Base-by-base conservation (phyloP, 2,113 vertebrate genomes). In the Python bivittatus region DNA sequence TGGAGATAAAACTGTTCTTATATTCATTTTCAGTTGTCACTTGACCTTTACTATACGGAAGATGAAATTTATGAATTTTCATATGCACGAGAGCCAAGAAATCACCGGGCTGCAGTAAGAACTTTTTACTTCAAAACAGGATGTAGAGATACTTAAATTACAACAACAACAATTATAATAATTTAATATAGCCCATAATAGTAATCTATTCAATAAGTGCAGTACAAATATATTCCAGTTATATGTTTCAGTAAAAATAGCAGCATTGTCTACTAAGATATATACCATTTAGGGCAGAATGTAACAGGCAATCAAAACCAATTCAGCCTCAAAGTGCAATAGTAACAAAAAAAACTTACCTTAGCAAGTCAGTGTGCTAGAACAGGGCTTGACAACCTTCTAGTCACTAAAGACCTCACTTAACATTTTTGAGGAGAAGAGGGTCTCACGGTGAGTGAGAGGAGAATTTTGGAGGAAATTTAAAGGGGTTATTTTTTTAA, bases 61-160 rank as follows among this genome's bases (percentile, higher is more conserved):
- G 99, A 99, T 94, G 99, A 99, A 97, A 99, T 99, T 96, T 99
- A 99, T 58, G 99, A 99, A 94, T 98, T 99, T 92, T 99, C 99
- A 0, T 99, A 99, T 33, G 98, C 98, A 90, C 98, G 99, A 88
- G 99, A 99, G 88, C 99, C 99, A 89, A 98, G 98, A 96, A 99
- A 98, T 97, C 98, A 98, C 94, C 98, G 97, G 97, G 98, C 98
- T 89, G 98, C 98, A 0, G 99, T 99, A 97, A 98, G 98, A 96
- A 56, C 1, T 15, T 56, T 90, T 83, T 44, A 27, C 12, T 54
- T 23, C 60, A 64, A 64, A 88, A 48, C 25, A 64, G 58, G 25
- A 29, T 48, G 23, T 89, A 52, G 44, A 68, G 20, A 89, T 52
- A 89, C n/a, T 89, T 89, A 17, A 89, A 20, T 57, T n/a, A 23